Conservation (phyloP, 2,113 vertebrate genomes). For the Collichthys lucidus region DNA sequence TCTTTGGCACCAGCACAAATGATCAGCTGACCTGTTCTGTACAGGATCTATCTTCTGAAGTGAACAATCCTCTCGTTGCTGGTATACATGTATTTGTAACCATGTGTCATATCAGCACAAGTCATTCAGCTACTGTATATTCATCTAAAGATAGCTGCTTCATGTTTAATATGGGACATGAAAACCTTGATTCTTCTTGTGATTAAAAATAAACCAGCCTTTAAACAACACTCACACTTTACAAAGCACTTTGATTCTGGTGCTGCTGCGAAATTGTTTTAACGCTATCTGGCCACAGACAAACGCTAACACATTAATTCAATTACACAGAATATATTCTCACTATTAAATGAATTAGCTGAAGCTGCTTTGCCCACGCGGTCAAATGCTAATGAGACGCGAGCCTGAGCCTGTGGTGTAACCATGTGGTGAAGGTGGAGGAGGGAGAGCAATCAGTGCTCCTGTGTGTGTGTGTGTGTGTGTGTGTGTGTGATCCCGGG, state of each 20-base stretch:
- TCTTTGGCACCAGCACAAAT: not conserved
- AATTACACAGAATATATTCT: slow-evolving; percentile 43
- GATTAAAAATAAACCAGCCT: slow-evolving; percentile 4
- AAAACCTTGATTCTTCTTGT: not conserved
- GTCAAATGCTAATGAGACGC: slow-evolving; percentile 51
- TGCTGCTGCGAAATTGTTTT: slow-evolving; percentile 28
- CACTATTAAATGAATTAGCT: slow-evolving; percentile 38
- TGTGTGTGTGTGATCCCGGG: slow-evolving; percentile 1
- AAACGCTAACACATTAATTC: slow-evolving; percentile 30
- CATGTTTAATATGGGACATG: not conserved
- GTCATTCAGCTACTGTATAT: not conserved
- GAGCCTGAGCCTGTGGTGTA: slow-evolving; percentile 7
- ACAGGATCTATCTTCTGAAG: not conserved
- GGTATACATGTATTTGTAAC: not conserved
- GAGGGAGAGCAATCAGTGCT: not conserved
- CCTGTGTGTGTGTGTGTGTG: slow-evolving; percentile 2
- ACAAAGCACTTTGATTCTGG: not conserved
- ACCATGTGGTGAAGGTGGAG: slow-evolving; percentile 3
- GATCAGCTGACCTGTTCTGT: not conserved
- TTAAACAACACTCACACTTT: not conserved
- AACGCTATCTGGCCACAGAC: slow-evolving; percentile 3
- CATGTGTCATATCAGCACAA: not conserved
- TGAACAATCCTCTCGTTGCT: not conserved
- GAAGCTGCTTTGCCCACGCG: slow-evolving; percentile 32
- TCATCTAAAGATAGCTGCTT: not conserved